Evolutionary conservation across 2,113 vertebrate species (phyloP), one percentile per base, ranked within the genome.

Genomic region (Caranx ignobilis): DNA sequence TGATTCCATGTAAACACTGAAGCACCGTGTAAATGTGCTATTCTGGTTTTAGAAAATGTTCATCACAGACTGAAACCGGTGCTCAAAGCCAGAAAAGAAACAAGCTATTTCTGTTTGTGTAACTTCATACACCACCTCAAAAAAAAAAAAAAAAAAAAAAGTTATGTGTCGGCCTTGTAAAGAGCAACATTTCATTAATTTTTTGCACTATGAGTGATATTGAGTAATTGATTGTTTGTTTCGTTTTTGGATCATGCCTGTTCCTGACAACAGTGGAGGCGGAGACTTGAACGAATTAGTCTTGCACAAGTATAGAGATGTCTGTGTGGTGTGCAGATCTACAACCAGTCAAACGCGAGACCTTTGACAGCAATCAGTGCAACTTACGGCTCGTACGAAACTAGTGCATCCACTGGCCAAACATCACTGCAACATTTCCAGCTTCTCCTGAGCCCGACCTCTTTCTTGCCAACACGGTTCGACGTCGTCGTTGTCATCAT

Each of bases 401-500:
- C 26, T 26, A 10, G 48, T 6, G 11, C 1, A 32, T 26, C 11
- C n/a, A 2, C 18, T 2, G 41, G 71, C 35, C 56, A 3, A 9
- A 16, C 64, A 31, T 35, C 62, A 3, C 37, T 15, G 55, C 65
- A 72, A 50, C 47, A 3, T 19, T 37, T 47, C 56, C 68, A 43
- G 4, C 26, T 2, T 81, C 75, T 71, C 71, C 59, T 4, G 26
- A 61, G 56, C 18, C 54, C n/a, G 76, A 71, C 74, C 72, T 1
- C 59, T 70, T 76, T 70, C 81, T 73, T 70, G 26, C 45, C 39
- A 69, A 82, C 77, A 81, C 26, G 61, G 78, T 76, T 16, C 4
- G 64, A 60, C 34, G 60, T n/a, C 62, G 13, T 26, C 26, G 26
- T 26, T 1, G 26, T 26, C 26, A 1, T 26, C 26, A 26, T 26